These are phyloP conservation scores for Drosophila murphyi DNA, from an alignment of 1,140 invertebrate genomes.

Conservation along the genomic window DNA sequence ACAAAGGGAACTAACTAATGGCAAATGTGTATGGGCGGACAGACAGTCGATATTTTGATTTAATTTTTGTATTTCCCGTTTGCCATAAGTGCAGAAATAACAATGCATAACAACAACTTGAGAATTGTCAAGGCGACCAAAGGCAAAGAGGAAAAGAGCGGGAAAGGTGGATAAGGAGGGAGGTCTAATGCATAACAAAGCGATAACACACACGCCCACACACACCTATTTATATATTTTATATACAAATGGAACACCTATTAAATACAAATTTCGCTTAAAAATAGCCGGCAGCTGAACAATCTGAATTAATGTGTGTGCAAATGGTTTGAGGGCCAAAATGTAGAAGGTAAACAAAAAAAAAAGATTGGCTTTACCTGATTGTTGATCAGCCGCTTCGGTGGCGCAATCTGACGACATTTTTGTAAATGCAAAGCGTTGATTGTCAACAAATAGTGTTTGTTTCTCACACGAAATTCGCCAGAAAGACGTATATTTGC, in stretches of 20 bases:
- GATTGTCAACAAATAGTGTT: conserved; percentile 24
- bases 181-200: neutral
- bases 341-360: conserved; percentile 31
- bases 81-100: conserved; percentile 16
- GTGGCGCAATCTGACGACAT: conserved; percentile 42
- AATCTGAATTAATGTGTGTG: neutral
- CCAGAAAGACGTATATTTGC: conserved; percentile 2
- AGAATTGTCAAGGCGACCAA: conserved; percentile 29
- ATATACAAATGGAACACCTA: neutral
- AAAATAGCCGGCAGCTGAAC: conserved; percentile 7
- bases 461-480: conserved; percentile 28
- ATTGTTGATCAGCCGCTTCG: conserved; percentile 23
- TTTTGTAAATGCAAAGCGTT: conserved; percentile 35
- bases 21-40: neutral
- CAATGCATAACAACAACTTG: conserved; percentile 17
- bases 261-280: neutral
- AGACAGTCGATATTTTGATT: conserved; percentile 41
- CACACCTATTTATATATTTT: neutral
- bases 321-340: neutral
- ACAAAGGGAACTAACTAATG: conserved; percentile 18
- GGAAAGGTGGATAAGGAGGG: too few relatives aligned
- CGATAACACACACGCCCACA: neutral
- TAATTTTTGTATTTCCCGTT: conserved; percentile 18
- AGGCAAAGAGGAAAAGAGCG: neutral
- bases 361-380: conserved; percentile 26